Conservation (phyloP, 1,140 invertebrate genomes). For the Drosophila biarmipes region DNA sequence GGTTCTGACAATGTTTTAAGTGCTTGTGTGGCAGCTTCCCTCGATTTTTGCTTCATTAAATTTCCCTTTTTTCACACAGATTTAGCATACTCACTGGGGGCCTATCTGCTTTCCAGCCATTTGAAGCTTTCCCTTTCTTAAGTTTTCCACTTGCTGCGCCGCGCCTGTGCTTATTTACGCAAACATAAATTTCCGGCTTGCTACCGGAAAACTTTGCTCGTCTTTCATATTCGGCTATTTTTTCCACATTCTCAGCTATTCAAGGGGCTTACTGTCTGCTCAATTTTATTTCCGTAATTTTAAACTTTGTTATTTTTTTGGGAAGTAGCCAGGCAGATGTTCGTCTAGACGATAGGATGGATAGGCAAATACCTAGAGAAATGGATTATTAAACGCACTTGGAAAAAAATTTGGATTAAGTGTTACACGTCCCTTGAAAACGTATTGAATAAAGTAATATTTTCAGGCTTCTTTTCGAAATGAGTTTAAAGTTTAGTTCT, state of each 20-base stretch:
- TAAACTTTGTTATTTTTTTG: conserved; percentile 23
- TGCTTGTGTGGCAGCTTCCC: conserved; percentile 39
- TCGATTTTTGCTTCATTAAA: conserved; percentile 52
- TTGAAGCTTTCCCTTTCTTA: conserved; percentile 5
- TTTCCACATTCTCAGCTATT: conserved; percentile 7
- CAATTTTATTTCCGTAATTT: conserved; percentile 12
- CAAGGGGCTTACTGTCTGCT: not conserved
- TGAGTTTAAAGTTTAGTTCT: no score
- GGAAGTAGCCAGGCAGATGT: conserved; percentile 7
- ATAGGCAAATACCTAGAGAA: not conserved
- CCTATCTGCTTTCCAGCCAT: conserved; percentile 1
- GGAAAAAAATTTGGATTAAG: not conserved
- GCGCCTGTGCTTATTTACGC: conserved; percentile 39
- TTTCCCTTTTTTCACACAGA: conserved; percentile 16
- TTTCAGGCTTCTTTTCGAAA: not conserved
- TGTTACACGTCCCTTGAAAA: no score
- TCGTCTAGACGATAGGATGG: conserved; percentile 24
- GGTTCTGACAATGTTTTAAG: conserved; percentile 59
- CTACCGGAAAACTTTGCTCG: conserved; percentile 34
- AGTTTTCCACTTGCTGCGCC: conserved; percentile 6
- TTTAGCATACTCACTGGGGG: not conserved
- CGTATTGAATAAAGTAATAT: not conserved
- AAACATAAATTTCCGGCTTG: conserved; percentile 54
- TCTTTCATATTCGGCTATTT: conserved; percentile 40
- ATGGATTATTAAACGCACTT: conserved; percentile 10